Evolutionary conservation across 2,113 vertebrate species (phyloP).

Genomic region (Datnioides undecimradiatus): DNA sequence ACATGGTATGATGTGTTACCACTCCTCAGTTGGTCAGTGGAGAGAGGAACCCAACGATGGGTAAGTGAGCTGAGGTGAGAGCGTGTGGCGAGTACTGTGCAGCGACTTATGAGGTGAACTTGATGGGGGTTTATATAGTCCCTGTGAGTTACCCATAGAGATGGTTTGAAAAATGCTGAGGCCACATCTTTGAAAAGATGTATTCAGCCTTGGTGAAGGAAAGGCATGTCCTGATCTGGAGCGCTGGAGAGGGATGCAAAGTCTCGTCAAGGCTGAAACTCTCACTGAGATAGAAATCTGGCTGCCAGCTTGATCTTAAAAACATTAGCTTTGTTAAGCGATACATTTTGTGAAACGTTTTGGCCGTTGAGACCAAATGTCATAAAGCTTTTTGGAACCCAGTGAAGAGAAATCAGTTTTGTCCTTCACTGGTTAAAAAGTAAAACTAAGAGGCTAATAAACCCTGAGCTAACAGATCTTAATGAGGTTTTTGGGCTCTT

Average conservation of each 20-base stretch:
- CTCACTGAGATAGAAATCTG: constrained; percentile 69
- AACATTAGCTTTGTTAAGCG: background rate
- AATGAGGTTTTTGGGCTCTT: background rate
- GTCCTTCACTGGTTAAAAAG: background rate
- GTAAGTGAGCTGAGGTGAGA: too few species aligned
- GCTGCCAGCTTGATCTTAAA: constrained; percentile 1
- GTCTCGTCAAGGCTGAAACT: constrained; percentile 72
- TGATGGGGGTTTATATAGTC: constrained; percentile 75
- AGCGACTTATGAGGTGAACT: constrained; percentile 11
- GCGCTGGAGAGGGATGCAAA: constrained; percentile 25
- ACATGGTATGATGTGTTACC: constrained; percentile 56
- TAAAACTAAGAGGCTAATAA: background rate
- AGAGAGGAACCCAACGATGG: too few species aligned
- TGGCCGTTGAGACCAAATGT: background rate
- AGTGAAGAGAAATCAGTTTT: background rate
- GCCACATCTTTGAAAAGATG: constrained; percentile 27
- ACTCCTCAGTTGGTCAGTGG: background rate
- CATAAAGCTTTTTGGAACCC: background rate
- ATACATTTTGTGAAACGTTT: background rate
- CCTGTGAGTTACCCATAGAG: background rate
- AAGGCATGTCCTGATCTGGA: constrained; percentile 81
- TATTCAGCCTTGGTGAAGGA: constrained; percentile 77
- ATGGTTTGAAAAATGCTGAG: constrained; percentile 24
- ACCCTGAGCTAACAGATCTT: background rate
- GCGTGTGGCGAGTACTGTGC: background rate